phyloP scores from a whole-genome alignment of 2,113 vertebrate genomes.

The Mungos mungo region DNA sequence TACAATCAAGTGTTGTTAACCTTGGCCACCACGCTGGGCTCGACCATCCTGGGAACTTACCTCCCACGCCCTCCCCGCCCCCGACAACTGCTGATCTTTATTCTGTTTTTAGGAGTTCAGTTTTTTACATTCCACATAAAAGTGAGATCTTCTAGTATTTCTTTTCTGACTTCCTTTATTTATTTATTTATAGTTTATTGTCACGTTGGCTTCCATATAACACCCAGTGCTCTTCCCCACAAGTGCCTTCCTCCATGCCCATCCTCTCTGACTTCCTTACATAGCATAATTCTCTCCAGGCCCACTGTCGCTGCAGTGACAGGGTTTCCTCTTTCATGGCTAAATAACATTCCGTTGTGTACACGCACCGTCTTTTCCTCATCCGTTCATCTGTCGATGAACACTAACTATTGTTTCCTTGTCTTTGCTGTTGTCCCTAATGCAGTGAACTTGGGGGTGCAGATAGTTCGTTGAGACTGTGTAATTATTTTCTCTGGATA shows the following conservation, averaged over 20 bases:
- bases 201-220: too few relatives aligned
- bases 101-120: background rate
- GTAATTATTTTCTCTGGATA: background rate
- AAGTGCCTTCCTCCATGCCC: too few relatives aligned
- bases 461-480: background rate
- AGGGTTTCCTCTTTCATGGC: background rate
- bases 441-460: background rate
- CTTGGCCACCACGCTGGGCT: background rate
- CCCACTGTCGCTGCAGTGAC: background rate
- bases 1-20: background rate
- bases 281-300: background rate
- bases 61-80: background rate
- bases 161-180: background rate
- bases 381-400: too few relatives aligned
- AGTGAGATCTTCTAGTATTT: background rate
- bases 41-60: fast-evolving
- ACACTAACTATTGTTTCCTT: background rate
- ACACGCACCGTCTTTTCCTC: too few relatives aligned
- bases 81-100: background rate
- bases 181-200: too few relatives aligned
- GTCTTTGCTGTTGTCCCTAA: background rate
- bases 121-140: background rate
- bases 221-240: too few relatives aligned
- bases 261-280: background rate
- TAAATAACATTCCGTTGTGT: background rate